phyloP scores from a whole-genome alignment of 53 echinoderm and acorn worm genomes.

The Temnopleurus reevesii region DNA sequence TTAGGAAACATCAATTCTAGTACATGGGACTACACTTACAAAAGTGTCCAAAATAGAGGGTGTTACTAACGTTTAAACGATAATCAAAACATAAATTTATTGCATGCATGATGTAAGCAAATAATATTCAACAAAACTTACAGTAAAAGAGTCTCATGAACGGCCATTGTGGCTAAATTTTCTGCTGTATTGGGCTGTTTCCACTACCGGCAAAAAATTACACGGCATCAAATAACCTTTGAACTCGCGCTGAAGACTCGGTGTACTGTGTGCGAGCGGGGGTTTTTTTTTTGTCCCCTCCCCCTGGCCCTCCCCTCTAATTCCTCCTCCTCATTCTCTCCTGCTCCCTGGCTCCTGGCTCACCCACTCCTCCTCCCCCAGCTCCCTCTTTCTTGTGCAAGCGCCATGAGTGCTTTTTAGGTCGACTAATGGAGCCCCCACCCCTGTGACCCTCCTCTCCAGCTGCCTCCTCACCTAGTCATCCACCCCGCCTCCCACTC shows the following conservation, averaged over 20 bases:
- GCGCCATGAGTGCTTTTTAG: too few relatives aligned
- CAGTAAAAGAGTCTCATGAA: slow-evolving; percentile 22
- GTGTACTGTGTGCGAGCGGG: too few relatives aligned
- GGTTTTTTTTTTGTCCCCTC: neutral
- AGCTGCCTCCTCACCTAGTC: too few relatives aligned
- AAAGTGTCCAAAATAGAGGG: neutral
- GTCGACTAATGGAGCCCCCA: too few relatives aligned
- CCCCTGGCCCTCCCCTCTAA: neutral
- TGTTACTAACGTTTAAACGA: neutral
- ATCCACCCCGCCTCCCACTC: neutral
- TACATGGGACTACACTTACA: neutral
- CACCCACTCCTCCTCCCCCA: too few relatives aligned
- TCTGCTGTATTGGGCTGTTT: neutral
- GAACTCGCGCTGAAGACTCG: neutral
- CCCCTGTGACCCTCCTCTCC: neutral
- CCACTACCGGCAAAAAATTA: neutral
- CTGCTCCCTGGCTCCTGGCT: too few relatives aligned
- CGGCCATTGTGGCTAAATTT: slow-evolving; percentile 3
- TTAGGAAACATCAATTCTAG: neutral
- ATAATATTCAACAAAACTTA: slow-evolving; percentile 1
- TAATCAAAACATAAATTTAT: neutral
- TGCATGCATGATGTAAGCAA: neutral
- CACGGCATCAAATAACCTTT: neutral
- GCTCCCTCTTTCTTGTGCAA: too few relatives aligned
- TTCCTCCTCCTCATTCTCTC: neutral